Percentiles rank a stretch among this genome's conserved stretches.
Conservation (phyloP, 2,888 invertebrate genomes). For the Aspidapion aeneum region DNA sequence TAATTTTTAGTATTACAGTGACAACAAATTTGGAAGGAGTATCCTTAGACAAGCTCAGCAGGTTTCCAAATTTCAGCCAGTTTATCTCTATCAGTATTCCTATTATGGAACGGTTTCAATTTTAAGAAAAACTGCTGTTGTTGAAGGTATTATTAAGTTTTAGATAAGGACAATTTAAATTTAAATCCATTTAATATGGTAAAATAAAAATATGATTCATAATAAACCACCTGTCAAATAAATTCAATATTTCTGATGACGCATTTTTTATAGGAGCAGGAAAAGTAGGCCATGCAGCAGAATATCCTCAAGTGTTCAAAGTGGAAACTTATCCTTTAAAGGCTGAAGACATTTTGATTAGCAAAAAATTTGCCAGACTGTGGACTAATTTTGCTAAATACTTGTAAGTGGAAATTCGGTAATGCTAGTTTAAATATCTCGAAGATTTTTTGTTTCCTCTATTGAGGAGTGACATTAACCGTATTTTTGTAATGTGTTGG, state of each 20-base stretch:
- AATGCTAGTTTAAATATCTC: not conserved
- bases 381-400: slow-evolving; percentile 62
- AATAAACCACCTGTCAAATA: no score
- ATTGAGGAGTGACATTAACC: no score
- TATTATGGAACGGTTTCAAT: slow-evolving; percentile 25
- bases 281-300: slow-evolving; percentile 33
- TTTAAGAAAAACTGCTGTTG: slow-evolving; percentile 2
- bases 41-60: slow-evolving; percentile 26
- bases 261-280: slow-evolving; percentile 46
- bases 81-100: slow-evolving; percentile 29
- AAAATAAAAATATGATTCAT: no score
- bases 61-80: slow-evolving; percentile 24
- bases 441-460: no score
- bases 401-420: slow-evolving; percentile 43
- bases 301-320: slow-evolving; percentile 33
- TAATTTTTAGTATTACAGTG: slow-evolving; percentile 26
- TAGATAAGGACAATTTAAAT: no score
- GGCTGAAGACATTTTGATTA: slow-evolving; percentile 25
- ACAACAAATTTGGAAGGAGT: slow-evolving; percentile 25
- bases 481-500: no score
- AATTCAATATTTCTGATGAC: no score
- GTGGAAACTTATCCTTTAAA: slow-evolving; percentile 19
- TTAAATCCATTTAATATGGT: no score
- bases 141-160: slow-evolving; percentile 9
- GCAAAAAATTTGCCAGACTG: slow-evolving; percentile 26